A percentile compares a stretch with the other conserved stretches of the same genome.
Evolutionary conservation across 2,113 vertebrate genomes (phyloP).

Genomic region (Onychostoma macrolepis): DNA sequence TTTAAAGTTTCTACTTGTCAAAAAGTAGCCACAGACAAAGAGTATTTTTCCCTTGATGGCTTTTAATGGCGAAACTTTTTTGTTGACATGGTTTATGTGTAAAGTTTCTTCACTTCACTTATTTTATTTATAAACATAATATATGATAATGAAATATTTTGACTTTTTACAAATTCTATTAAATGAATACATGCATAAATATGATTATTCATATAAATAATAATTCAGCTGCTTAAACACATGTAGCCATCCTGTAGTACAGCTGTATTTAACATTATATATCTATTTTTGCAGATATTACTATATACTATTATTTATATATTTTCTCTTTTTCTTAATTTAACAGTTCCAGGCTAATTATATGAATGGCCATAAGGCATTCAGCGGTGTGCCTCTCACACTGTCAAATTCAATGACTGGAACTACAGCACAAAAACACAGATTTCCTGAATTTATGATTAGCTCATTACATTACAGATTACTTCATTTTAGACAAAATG

Average conservation of each 20-base stretch:
- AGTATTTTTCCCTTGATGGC: slow-evolving; percentile 55
- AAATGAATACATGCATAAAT: neutral
- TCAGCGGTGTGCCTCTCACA: neutral
- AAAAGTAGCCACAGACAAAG: slow-evolving; percentile 67
- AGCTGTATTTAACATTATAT: neutral
- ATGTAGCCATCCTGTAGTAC: neutral
- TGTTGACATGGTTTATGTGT: slow-evolving; percentile 13
- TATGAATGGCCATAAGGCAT: neutral
- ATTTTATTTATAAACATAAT: neutral
- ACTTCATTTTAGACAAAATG: neutral
- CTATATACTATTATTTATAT: neutral
- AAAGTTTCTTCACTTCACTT: neutral
- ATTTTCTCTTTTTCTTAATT: neutral
- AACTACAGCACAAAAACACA: neutral
- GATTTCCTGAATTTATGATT: neutral
- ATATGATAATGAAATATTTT: neutral
- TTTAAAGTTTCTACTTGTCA: slow-evolving; percentile 70
- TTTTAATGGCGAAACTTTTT: slow-evolving; percentile 13
- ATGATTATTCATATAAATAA: neutral
- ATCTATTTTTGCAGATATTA: neutral
- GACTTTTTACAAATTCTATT: neutral
- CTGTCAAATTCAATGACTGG: neutral
- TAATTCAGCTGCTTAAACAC: neutral
- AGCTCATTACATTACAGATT: neutral
- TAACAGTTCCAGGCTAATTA: neutral